Conservation (phyloP, 2,113 vertebrate species). For the Python bivittatus region DNA sequence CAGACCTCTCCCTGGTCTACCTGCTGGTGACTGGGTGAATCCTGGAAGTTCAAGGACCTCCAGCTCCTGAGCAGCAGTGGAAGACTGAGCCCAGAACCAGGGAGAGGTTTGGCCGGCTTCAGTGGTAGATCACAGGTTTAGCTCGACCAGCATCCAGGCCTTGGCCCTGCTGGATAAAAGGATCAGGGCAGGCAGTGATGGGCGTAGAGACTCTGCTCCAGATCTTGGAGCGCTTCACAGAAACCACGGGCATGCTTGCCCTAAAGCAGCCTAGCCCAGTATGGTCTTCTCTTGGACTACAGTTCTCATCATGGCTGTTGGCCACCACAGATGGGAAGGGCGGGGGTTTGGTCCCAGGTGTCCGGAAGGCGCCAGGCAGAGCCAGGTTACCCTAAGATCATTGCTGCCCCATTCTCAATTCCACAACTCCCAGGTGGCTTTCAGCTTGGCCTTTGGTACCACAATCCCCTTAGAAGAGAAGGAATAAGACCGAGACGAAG, state of each 20-base stretch:
- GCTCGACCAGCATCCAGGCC: neutral
- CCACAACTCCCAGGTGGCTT: neutral
- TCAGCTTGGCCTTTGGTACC: neutral
- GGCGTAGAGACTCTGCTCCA: neutral
- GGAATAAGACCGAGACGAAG: neutral
- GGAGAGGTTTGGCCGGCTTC: neutral
- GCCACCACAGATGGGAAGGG: neutral
- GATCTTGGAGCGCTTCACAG: no score
- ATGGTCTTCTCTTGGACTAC: neutral
- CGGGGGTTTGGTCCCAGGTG: neutral
- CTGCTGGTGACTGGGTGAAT: neutral
- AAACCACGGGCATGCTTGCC: neutral
- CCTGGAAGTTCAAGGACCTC: neutral
- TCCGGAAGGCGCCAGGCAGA: neutral
- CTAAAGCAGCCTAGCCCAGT: neutral
- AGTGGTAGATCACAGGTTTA: neutral
- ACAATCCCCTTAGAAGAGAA: neutral
- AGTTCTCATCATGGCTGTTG: neutral
- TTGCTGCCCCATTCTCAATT: neutral
- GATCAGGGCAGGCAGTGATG: neutral
- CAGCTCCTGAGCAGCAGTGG: neutral
- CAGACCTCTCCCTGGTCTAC: neutral
- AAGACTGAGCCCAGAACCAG: neutral
- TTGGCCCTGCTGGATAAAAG: neutral
- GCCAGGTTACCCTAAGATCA: neutral